Evolutionary conservation across 2,888 invertebrate genomes (phyloP).

Genomic region (Archips crataeganus): DNA sequence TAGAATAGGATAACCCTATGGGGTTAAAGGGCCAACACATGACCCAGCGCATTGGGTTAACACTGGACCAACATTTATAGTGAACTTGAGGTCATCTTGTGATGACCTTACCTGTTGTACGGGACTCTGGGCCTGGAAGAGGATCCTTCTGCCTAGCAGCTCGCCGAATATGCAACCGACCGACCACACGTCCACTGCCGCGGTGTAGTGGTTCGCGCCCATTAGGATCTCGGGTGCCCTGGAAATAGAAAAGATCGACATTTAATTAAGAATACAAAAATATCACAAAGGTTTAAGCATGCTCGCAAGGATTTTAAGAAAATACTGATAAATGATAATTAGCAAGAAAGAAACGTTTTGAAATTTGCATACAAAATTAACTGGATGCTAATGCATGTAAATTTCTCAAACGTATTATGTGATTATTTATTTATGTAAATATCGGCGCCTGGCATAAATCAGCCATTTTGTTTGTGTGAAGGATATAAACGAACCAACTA

Average conservation of each 20-base stretch:
- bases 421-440: background rate
- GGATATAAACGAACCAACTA: background rate
- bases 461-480: background rate
- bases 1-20: too few relatives aligned
- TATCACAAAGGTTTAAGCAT: too few relatives aligned
- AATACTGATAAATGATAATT: background rate
- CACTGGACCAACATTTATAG: background rate
- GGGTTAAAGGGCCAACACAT: too few relatives aligned
- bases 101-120: slow-evolving; percentile 92
- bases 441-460: background rate
- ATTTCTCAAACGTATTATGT: background rate
- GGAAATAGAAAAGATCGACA: slow-evolving; percentile 51
- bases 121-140: slow-evolving; percentile 99
- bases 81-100: background rate
- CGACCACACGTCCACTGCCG: slow-evolving; percentile 99
- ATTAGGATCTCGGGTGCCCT: slow-evolving; percentile 99
- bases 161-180: slow-evolving; percentile 99
- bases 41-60: background rate
- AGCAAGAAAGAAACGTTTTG: background rate
- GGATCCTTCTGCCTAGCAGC: slow-evolving; percentile 96
- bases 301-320: too few relatives aligned
- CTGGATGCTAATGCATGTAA: background rate
- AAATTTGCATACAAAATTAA: background rate
- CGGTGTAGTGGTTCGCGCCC: slow-evolving; percentile 99
- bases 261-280: background rate